These are phyloP conservation scores for Cynodonichthys magdalenae DNA, from an alignment of 2,797 vertebrate species.

Conservation along the genomic window DNA sequence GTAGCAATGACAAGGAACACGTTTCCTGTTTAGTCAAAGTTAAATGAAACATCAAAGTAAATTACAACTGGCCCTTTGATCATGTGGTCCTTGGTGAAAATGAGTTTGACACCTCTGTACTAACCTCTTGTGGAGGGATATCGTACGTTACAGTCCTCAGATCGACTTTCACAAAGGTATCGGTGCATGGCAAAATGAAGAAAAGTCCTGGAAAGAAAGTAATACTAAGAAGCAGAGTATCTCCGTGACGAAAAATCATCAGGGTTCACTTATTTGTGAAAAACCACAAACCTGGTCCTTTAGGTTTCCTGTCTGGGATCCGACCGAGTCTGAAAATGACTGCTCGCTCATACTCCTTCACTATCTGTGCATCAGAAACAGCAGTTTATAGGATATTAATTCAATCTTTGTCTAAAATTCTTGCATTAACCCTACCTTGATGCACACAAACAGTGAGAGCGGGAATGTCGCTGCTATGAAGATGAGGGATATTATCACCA, in stretches of 20 bases:
- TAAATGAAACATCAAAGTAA: too few relatives aligned
- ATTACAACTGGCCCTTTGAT: too few relatives aligned
- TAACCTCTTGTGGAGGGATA: conserved; percentile 83
- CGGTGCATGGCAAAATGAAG: conserved; percentile 81
- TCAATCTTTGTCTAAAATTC: neutral
- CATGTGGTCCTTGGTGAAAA: too few relatives aligned
- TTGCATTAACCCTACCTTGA: conserved; percentile 82
- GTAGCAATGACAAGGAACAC: too few relatives aligned
- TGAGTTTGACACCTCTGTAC: too few relatives aligned
- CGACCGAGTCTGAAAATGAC: conserved; percentile 83
- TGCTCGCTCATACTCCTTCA: conserved; percentile 83
- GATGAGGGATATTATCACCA: conserved; percentile 82
- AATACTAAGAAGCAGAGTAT: neutral
- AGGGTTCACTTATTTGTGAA: neutral
- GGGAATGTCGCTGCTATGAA: conserved; percentile 83
- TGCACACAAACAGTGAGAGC: conserved; percentile 83
- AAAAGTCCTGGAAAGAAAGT: conserved; percentile 73
- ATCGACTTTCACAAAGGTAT: conserved; percentile 80
- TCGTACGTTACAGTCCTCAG: conserved; percentile 81
- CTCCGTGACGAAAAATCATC: neutral
- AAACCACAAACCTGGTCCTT: conserved; percentile 79
- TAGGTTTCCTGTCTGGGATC: conserved; percentile 77
- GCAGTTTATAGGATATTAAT: neutral
- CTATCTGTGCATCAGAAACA: conserved; percentile 66
- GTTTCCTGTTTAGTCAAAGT: too few relatives aligned